Conservation (phyloP, 2,797 vertebrate species). For the Eulemur coronatus region DNA sequence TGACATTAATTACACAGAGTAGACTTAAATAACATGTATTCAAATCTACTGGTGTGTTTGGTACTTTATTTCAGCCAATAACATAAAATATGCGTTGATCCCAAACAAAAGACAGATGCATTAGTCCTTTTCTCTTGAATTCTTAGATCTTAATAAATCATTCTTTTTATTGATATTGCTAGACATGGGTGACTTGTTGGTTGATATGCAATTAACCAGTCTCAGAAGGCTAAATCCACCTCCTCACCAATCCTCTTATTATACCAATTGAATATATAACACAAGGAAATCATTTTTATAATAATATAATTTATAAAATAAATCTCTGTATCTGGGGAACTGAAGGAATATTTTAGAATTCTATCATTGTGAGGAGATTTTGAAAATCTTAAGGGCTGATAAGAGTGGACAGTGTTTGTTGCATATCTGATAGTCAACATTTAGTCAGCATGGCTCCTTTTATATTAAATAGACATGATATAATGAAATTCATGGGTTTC, state of each 20-base stretch:
- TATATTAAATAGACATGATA: not conserved
- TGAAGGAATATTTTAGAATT: not conserved
- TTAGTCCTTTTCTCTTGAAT: not conserved
- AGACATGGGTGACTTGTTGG: not conserved
- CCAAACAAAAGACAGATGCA: not conserved
- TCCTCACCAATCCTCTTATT: not conserved
- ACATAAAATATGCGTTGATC: not conserved
- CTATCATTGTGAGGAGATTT: not conserved
- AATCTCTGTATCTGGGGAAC: not conserved
- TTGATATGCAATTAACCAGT: not conserved
- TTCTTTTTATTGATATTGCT: not conserved
- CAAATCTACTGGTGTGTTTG: not conserved
- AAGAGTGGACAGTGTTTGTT: not conserved
- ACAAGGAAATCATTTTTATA: not conserved
- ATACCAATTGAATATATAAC: not conserved
- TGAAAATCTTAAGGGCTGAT: not conserved
- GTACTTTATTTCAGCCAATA: slow-evolving; percentile 21
- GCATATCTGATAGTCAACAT: not conserved
- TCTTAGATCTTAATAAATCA: not conserved
- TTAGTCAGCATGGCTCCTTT: not conserved
- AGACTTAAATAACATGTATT: slow-evolving; percentile 58
- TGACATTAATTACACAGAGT: slow-evolving; percentile 67
- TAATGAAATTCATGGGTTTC: not conserved
- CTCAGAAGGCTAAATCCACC: not conserved
- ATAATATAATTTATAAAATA: not conserved